Percentiles rank a stretch among this genome's conserved stretches.
These are phyloP conservation scores for Buphagus erythrorhynchus DNA, from an alignment of 2,797 vertebrate species.

Conservation along the genomic window DNA sequence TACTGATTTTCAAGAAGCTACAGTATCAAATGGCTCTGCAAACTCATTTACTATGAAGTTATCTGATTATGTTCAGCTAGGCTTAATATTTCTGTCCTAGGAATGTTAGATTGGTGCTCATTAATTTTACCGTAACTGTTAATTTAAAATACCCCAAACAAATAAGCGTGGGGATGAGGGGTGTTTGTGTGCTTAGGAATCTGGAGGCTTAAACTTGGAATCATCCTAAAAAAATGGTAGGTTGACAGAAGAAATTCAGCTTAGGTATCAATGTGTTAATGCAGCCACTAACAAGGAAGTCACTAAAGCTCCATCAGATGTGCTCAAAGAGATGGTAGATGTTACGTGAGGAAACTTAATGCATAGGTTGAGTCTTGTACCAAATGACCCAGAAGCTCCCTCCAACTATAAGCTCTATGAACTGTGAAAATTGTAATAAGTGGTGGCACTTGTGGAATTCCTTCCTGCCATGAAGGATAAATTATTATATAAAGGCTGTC, in stretches of 20 bases:
- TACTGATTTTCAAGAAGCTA: not conserved
- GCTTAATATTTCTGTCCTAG: not conserved
- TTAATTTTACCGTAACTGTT: not conserved
- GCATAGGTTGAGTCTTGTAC: not conserved
- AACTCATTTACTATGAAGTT: not conserved
- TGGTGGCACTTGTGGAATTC: not conserved
- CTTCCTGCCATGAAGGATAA: not conserved
- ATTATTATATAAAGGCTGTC: conserved; percentile 27
- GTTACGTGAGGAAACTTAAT: not conserved
- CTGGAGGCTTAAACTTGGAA: not conserved
- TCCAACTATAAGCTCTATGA: not conserved
- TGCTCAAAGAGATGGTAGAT: not conserved
- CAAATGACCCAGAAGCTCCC: conserved; percentile 1
- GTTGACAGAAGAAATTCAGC: not conserved
- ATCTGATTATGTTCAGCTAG: not conserved
- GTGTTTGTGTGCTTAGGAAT: not conserved
- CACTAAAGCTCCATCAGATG: not conserved
- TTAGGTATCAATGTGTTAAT: not conserved
- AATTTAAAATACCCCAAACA: not conserved
- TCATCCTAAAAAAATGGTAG: not conserved
- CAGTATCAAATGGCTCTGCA: not conserved
- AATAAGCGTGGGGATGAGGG: rapidly evolving
- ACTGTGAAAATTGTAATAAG: conserved; percentile 10
- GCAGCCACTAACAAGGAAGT: not conserved
- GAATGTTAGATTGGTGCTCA: not conserved